Conservation (phyloP, 1,140 invertebrate species). For the Drosophila neocordata region DNA sequence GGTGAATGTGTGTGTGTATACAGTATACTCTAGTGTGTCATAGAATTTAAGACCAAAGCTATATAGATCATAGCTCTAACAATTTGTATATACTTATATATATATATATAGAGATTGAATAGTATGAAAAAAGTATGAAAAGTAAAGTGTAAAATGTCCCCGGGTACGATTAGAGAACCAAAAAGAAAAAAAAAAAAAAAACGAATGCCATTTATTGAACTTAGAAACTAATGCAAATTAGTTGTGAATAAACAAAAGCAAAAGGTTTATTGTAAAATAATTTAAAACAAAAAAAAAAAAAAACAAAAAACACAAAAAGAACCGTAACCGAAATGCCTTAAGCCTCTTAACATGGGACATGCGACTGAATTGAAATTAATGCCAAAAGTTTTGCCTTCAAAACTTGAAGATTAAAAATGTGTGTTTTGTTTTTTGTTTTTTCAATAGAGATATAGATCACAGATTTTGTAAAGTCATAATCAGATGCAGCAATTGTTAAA, state of each 20-base stretch:
- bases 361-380: no score
- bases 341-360: no score
- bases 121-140: conserved; percentile 33
- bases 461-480: neutral
- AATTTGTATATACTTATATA: conserved; percentile 50
- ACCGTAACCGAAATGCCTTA: no score
- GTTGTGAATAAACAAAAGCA: neutral
- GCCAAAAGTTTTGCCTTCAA: no score
- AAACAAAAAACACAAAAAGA: no score
- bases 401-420: no score
- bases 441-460: no score
- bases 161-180: conserved; percentile 39
- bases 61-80: conserved; percentile 43
- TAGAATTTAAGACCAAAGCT: conserved; percentile 29
- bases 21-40: conserved; percentile 19
- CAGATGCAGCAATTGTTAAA: neutral
- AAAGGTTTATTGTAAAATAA: neutral
- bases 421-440: no score
- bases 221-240: conserved; percentile 33
- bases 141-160: conserved; percentile 27
- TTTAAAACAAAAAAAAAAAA: no score
- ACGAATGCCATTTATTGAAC: conserved; percentile 33
- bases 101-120: conserved; percentile 27
- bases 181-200: neutral
- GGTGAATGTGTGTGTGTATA: conserved; percentile 37